Conservation (phyloP, 2,797 vertebrate genomes). For the Neopelma chrysocephalum region DNA sequence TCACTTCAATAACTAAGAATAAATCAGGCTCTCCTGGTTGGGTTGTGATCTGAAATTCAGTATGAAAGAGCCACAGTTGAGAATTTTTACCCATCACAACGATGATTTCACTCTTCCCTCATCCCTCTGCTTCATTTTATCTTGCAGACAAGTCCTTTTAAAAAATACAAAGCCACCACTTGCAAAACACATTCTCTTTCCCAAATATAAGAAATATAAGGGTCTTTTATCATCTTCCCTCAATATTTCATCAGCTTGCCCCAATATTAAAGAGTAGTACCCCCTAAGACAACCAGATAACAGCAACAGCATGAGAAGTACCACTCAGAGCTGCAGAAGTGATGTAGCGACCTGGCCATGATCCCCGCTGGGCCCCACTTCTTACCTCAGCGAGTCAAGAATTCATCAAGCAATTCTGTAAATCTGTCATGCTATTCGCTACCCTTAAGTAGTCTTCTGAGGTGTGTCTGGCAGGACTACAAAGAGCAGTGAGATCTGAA, state of each 20-base stretch:
- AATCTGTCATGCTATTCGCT: background rate
- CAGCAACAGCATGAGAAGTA: background rate
- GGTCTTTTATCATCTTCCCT: background rate
- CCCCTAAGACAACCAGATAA: background rate
- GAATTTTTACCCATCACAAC: background rate
- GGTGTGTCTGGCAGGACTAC: constrained; percentile 31
- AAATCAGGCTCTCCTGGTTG: background rate
- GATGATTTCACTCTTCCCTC: background rate
- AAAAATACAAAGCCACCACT: background rate
- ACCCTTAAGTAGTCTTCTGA: background rate
- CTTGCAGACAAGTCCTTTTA: background rate
- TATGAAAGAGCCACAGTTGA: background rate
- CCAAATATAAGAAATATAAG: background rate
- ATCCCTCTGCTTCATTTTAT: background rate
- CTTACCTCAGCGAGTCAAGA: background rate
- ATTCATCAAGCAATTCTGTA: background rate
- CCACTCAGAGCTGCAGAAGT: background rate
- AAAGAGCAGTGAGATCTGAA: constrained; percentile 45
- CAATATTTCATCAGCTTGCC: background rate
- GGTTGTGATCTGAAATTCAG: background rate
- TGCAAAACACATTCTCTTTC: background rate
- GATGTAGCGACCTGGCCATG: background rate
- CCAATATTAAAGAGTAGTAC: background rate
- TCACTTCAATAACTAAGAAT: background rate
- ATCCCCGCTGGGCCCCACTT: accelerated